phyloP scores from a whole-genome alignment of 92 coral and sea anemone species.

The Phymanthus crucifer region DNA sequence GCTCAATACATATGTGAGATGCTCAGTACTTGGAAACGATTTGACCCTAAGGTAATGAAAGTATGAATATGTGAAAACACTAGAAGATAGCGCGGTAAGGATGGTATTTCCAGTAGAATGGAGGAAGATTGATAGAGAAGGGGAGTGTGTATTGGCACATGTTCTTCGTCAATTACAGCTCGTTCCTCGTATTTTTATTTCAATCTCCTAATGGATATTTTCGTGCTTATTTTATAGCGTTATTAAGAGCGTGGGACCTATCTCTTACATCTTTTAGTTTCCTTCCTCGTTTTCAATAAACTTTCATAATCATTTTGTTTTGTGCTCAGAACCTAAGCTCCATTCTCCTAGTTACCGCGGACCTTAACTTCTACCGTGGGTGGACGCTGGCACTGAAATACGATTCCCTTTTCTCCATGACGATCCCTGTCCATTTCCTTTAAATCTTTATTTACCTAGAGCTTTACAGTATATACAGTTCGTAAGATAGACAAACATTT shows the following conservation, averaged over 20 bases:
- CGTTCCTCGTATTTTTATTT: background rate
- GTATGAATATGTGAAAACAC: background rate
- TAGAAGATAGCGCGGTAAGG: background rate
- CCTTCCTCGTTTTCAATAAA: background rate
- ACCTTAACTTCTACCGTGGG: background rate
- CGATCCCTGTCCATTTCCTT: background rate
- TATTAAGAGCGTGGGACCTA: background rate
- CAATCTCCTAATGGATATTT: background rate
- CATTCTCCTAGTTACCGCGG: background rate
- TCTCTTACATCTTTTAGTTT: background rate
- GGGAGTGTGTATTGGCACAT: background rate
- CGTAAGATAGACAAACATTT: background rate
- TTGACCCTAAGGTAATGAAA: background rate
- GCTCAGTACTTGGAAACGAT: background rate
- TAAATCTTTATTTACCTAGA: background rate
- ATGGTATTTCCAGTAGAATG: background rate
- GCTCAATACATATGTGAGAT: background rate
- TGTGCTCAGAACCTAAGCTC: background rate
- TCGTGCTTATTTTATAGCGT: background rate
- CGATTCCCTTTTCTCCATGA: background rate
- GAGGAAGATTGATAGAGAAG: background rate
- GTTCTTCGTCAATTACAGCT: background rate
- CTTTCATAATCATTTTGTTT: background rate
- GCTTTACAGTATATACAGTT: background rate
- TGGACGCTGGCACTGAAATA: background rate